Conservation (phyloP, 30 jellyfish, hydroid and myxozoan species). For the Rhopilema esculentum region DNA sequence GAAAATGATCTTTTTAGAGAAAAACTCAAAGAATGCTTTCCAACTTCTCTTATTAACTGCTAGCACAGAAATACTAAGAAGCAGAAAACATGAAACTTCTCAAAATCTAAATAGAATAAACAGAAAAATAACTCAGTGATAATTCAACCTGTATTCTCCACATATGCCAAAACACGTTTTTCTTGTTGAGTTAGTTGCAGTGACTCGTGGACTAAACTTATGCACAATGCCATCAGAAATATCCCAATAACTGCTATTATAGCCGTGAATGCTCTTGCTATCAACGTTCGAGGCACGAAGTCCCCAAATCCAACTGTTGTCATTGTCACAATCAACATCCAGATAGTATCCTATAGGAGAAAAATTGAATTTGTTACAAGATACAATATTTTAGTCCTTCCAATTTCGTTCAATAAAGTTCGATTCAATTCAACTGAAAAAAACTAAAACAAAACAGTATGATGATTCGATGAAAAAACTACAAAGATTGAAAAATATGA, state of each 20-base stretch:
- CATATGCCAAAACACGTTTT: conserved; percentile 83
- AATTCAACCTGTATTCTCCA: conserved; percentile 79
- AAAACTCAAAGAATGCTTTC: too few relatives aligned
- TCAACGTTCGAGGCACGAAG: conserved; percentile 70
- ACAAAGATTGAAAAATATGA: too few relatives aligned
- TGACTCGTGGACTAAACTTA: conserved; percentile 87
- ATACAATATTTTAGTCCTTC: too few relatives aligned
- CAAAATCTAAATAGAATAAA: background rate
- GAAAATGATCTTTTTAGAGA: too few relatives aligned
- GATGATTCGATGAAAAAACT: too few relatives aligned
- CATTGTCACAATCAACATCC: conserved; percentile 95
- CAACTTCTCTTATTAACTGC: too few relatives aligned
- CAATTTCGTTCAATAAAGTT: too few relatives aligned
- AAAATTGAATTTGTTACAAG: too few relatives aligned
- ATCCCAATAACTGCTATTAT: conserved; percentile 86
- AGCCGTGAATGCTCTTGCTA: conserved; percentile 77
- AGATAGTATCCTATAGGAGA: conserved; percentile 36
- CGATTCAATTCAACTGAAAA: too few relatives aligned
- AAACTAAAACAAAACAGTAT: too few relatives aligned
- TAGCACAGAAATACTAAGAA: too few relatives aligned
- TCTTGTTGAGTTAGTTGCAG: conserved; percentile 81
- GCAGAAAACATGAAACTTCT: too few relatives aligned
- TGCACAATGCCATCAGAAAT: conserved; percentile 90
- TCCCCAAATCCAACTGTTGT: conserved; percentile 97
- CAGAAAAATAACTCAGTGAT: background rate